phyloP scores from a whole-genome alignment of 64 coral and sea anemone species.

The Montipora efflorescens region DNA sequence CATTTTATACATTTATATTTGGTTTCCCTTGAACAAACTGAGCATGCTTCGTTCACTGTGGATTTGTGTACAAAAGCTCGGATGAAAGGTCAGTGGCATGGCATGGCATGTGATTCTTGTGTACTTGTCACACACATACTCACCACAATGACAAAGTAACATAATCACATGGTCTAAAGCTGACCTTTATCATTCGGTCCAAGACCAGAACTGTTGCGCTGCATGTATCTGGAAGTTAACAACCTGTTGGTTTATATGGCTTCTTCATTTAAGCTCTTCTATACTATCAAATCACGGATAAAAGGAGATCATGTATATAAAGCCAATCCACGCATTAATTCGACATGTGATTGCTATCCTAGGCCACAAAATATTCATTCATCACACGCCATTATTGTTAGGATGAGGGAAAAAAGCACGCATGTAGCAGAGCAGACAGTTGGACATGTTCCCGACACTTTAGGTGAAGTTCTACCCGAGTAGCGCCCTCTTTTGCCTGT shows the following conservation, averaged over 20 bases:
- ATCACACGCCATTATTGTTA: no score
- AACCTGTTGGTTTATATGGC: conserved; percentile 20
- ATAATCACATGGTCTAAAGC: background rate
- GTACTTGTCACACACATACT: background rate
- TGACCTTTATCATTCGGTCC: background rate
- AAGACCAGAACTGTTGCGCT: background rate
- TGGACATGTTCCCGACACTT: no score
- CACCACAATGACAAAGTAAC: background rate
- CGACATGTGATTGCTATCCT: no score
- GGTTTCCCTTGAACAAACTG: conserved; percentile 38
- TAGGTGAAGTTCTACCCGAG: no score
- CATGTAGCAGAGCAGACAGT: no score
- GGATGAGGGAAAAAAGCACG: no score
- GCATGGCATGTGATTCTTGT: background rate
- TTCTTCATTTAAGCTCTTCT: conserved; percentile 35
- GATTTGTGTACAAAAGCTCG: conserved; percentile 13
- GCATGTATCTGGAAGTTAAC: background rate
- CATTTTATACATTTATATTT: conserved; percentile 56
- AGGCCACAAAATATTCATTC: no score
- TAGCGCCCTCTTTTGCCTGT: no score
- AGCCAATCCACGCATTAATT: no score
- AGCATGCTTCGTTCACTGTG: conserved; percentile 41
- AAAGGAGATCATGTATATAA: conserved; percentile 37
- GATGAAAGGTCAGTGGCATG: conserved; percentile 15
- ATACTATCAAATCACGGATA: conserved; percentile 24